A percentile compares a stretch with the other conserved stretches of the same genome.
These are phyloP conservation scores for Serinus canaria DNA, from an alignment of 2,113 vertebrate species.

Conservation along the genomic window DNA sequence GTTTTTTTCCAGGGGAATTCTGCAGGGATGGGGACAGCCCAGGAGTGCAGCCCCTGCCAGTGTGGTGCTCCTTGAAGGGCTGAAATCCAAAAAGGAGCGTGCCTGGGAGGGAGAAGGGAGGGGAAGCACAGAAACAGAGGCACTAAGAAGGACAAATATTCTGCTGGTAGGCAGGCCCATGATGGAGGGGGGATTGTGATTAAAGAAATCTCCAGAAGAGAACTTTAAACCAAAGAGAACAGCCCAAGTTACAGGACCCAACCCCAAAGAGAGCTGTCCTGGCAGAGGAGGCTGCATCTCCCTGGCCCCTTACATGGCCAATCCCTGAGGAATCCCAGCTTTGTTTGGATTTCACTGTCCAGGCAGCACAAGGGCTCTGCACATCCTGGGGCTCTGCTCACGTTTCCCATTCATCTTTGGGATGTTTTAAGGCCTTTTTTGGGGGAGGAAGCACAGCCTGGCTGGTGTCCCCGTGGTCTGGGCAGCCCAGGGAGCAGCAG, in stretches of 20 bases:
- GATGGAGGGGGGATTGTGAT: conserved; percentile 8
- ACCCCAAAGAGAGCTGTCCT: not conserved
- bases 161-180: not conserved
- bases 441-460: not conserved
- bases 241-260: not conserved
- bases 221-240: not conserved
- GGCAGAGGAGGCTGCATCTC: not conserved
- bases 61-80: not conserved
- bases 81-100: not conserved
- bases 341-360: not conserved
- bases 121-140: not conserved
- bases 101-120: not conserved
- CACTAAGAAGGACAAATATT: not conserved
- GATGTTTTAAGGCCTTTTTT: not conserved
- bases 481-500: not conserved
- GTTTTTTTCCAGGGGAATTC: not conserved
- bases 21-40: not conserved
- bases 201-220: not conserved
- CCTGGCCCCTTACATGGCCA: not conserved
- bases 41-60: not conserved
- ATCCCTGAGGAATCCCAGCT: not conserved
- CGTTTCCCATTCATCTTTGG: not conserved
- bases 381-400: not conserved
- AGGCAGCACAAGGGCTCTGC: not conserved
- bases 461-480: not conserved